A percentile compares a stretch with the other conserved stretches of the same genome.
Conservation (phyloP, 2,888 invertebrate genomes). For the Zaprionus lineosus region DNA sequence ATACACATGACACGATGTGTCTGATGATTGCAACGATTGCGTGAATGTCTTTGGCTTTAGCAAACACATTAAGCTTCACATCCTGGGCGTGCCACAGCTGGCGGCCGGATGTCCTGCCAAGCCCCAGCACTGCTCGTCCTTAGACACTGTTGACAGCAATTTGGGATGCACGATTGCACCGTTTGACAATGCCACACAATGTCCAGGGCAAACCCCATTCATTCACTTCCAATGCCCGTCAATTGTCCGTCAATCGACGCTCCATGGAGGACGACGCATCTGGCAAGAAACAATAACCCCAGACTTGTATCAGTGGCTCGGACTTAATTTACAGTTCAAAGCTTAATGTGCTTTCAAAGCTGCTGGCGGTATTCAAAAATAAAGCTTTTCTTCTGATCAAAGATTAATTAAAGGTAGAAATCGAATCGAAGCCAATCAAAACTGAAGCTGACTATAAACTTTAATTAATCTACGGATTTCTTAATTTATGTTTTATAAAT, state of each 20-base stretch:
- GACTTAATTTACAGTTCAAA: not conserved
- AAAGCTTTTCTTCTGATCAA: too few species aligned
- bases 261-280: too few species aligned
- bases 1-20: slow-evolving; percentile 23
- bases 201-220: slow-evolving; percentile 11
- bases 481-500: too few species aligned
- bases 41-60: slow-evolving; percentile 49
- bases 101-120: slow-evolving; percentile 50
- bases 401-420: too few species aligned
- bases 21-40: slow-evolving; percentile 40
- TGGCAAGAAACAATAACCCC: too few species aligned
- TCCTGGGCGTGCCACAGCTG: slow-evolving; percentile 56
- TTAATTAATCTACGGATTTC: too few species aligned
- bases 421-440: not conserved
- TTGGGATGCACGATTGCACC: slow-evolving; percentile 72
- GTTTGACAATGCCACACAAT: slow-evolving; percentile 36
- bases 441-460: too few species aligned
- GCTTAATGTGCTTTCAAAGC: not conserved
- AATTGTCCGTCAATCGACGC: not conserved
- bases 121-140: slow-evolving; percentile 38
- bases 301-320: too few species aligned
- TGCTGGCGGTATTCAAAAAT: too few species aligned
- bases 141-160: slow-evolving; percentile 60
- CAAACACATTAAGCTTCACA: slow-evolving; percentile 59
- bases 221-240: not conserved